These are phyloP conservation scores for Fregetta grallaria DNA, from an alignment of 2,113 vertebrate species.

Conservation along the genomic window DNA sequence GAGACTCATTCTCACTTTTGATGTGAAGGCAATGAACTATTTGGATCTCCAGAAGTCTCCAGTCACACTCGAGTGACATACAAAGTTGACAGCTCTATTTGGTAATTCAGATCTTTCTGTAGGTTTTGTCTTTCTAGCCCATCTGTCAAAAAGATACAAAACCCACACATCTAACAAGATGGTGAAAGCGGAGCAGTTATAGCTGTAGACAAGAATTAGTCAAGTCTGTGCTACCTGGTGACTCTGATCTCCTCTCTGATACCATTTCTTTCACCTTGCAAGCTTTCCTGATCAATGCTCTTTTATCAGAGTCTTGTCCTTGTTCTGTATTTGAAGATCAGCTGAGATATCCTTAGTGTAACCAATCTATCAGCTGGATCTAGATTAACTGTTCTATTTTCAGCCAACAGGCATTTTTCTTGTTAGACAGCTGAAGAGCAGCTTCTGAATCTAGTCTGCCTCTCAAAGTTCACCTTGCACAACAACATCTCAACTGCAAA, in stretches of 20 bases:
- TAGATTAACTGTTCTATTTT: slow-evolving; percentile 29
- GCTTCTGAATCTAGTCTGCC: not conserved
- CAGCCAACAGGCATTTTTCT: slow-evolving; percentile 2
- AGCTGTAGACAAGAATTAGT: not conserved
- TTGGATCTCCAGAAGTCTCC: not conserved
- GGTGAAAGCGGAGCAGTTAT: not conserved
- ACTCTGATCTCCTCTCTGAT: not conserved
- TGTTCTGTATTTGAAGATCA: slow-evolving; percentile 26
- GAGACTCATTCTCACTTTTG: not conserved
- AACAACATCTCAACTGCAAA: not conserved
- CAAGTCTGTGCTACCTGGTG: not conserved
- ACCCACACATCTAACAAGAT: not conserved
- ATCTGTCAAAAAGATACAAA: not conserved
- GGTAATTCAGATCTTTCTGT: not conserved
- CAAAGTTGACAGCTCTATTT: not conserved
- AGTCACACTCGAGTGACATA: not conserved
- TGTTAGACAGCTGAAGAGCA: not conserved
- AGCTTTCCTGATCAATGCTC: not conserved
- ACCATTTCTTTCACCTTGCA: not conserved
- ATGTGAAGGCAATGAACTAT: not conserved
- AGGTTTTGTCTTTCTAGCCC: not conserved
- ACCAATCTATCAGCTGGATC: not conserved
- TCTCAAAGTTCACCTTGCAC: slow-evolving; percentile 31
- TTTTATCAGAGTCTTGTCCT: not conserved
- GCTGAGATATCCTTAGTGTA: not conserved